phyloP scores from a whole-genome alignment of 2,888 invertebrate species.

The Tenthredo notha region DNA sequence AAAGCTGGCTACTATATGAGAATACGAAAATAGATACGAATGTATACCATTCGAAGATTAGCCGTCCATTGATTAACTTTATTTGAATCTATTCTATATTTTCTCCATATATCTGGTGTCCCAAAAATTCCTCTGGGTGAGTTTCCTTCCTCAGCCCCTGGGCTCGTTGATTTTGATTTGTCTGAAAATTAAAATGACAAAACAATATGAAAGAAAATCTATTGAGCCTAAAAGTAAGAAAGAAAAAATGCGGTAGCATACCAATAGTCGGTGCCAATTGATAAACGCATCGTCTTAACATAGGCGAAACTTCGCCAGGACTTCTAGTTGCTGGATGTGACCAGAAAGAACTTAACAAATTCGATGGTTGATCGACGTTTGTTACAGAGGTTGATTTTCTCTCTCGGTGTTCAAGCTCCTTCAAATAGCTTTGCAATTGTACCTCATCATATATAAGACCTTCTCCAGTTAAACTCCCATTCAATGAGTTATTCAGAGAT shows the following conservation, averaged over 20 bases:
- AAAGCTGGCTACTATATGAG: not conserved
- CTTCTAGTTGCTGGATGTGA: slow-evolving; percentile 80
- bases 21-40: not conserved
- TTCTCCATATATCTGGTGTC: slow-evolving; percentile 81
- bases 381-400: slow-evolving; percentile 68
- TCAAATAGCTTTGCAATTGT: slow-evolving; percentile 71
- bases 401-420: slow-evolving; percentile 69
- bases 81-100: slow-evolving; percentile 84
- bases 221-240: not conserved
- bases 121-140: slow-evolving; percentile 78
- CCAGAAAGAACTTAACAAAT: slow-evolving; percentile 81
- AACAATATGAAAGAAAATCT: slow-evolving; percentile 48
- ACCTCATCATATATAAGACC: slow-evolving; percentile 72
- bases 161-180: slow-evolving; percentile 75
- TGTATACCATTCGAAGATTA: slow-evolving; percentile 85
- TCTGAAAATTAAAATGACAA: slow-evolving; percentile 61
- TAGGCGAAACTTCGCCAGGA: slow-evolving; percentile 79
- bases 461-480: slow-evolving; percentile 70
- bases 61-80: slow-evolving; percentile 89
- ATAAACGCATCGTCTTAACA: slow-evolving; percentile 80
- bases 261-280: slow-evolving; percentile 81
- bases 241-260: slow-evolving; percentile 61
- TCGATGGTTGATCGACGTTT: slow-evolving; percentile 77
- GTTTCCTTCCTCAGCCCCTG: slow-evolving; percentile 77
- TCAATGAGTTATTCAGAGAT: slow-evolving; percentile 69